phyloP scores from a whole-genome alignment of 2,113 vertebrate genomes.

The Xenus cinereus region DNA sequence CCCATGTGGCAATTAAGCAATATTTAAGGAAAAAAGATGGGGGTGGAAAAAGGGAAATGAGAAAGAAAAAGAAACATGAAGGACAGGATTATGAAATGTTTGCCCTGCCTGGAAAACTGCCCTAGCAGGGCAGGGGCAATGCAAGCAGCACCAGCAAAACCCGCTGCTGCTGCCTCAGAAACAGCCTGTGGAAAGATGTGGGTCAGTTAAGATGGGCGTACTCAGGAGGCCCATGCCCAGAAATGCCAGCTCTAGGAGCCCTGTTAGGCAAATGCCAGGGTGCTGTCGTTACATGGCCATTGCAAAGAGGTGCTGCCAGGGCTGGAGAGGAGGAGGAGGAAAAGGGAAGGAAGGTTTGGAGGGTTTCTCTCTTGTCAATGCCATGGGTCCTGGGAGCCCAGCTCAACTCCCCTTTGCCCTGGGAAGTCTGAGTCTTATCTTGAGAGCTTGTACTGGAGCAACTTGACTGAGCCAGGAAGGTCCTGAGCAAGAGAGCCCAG shows the following conservation, averaged over 20 bases:
- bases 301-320: neutral
- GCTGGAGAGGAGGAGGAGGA: neutral
- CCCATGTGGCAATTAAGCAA: neutral
- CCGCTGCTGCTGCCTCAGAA: conserved; percentile 34
- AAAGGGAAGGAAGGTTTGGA: neutral
- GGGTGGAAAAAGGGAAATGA: neutral
- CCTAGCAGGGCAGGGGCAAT: neutral
- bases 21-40: neutral
- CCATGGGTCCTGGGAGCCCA: neutral
- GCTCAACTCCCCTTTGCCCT: neutral
- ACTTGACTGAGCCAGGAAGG: neutral
- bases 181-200: conserved; percentile 33
- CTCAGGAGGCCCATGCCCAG: neutral
- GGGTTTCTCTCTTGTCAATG: neutral
- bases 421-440: neutral
- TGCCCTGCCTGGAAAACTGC: neutral
- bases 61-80: conserved; percentile 14
- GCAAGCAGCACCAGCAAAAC: neutral
- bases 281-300: neutral
- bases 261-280: neutral
- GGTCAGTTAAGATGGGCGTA: conserved; percentile 51
- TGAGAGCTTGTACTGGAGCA: neutral
- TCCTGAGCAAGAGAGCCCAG: neutral
- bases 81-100: neutral
- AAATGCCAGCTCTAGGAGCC: neutral